Percentiles rank a stretch among this genome's conserved stretches.
Conservation (phyloP, 2,113 vertebrate species). For the Dipodomys ordii region DNA sequence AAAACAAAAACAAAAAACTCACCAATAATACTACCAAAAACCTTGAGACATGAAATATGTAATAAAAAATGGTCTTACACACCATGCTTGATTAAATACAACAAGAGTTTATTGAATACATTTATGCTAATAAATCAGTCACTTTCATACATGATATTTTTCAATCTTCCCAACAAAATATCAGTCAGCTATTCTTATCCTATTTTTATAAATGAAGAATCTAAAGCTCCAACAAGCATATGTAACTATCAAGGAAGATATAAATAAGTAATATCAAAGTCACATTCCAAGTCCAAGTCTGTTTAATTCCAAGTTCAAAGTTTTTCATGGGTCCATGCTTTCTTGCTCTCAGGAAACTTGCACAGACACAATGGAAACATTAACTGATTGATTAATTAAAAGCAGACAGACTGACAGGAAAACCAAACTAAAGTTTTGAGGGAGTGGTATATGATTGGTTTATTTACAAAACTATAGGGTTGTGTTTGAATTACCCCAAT, state of each 20-base stretch:
- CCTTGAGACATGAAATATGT: not conserved
- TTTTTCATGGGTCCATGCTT: not conserved
- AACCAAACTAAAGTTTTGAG: slow-evolving; percentile 45
- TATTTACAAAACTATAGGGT: not conserved
- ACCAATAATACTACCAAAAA: not conserved
- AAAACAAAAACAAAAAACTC: not conserved
- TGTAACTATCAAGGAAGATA: not conserved
- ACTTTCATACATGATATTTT: not conserved
- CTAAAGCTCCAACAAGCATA: not conserved
- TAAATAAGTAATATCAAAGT: not conserved
- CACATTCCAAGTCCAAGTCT: not conserved
- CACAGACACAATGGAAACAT: not conserved
- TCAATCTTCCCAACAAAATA: not conserved
- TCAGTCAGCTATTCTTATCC: not conserved
- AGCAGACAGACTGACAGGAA: not conserved
- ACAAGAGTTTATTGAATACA: not conserved
- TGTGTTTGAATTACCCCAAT: slow-evolving; percentile 30
- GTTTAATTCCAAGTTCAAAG: not conserved
- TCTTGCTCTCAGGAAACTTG: not conserved
- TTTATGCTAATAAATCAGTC: not conserved
- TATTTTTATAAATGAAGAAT: slow-evolving; percentile 21
- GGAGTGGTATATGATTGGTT: not conserved
- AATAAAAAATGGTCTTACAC: not conserved
- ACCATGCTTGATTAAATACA: not conserved
- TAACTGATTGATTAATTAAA: not conserved